Base-by-base conservation (phyloP, 1,140 invertebrate species). In the Musca vetustissima region DNA sequence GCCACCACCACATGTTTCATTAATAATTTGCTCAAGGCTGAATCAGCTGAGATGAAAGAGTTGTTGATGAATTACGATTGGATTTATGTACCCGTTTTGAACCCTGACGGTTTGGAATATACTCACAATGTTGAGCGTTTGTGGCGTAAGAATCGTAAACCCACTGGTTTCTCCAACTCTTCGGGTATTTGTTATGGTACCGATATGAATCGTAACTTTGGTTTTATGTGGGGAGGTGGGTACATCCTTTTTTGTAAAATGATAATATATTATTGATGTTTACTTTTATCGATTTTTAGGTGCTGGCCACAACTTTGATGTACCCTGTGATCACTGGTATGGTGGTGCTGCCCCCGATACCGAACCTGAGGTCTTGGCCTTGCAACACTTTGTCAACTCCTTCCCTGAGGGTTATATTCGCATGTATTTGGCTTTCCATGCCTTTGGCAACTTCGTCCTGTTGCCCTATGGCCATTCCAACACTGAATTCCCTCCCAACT, bases 71-170 rank as follows among this genome's bases (percentile, higher is more conserved):
- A 75, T 59, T 85, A 82, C 70, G 85, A 90, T 70, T 90, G 89
- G 88, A 88, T 88, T 75, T 80, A 92, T 67, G 79, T 91, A 69
- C 91, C 90, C 0, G 84, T 90, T 15, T 75, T 87, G 2, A 93
- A 92, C 80, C 89, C 90, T 9, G 91, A 93, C 81, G 91, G 91
- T 2, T 92, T 89, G 72, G 84, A 85, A 24, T 91, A 88, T 73
- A 87, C 87, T 13, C 85, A 87, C 66, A 80, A 77, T 50, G 68
- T 66, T 81, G 69, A 68, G 36, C 80, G 83, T 9, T 73, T 86
- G 43, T 87, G 85, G 86, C 75, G 86, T 28, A 87, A 87, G 72
- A 86, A 84, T 43, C 76, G 85, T 22, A 73, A 73, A 11, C 75
- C 76, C 69, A 76, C 75, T 66, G 71, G 72, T 11, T 73, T 74